Base-by-base conservation (phyloP, 2,888 invertebrate species). In the Rapana venosa region DNA sequence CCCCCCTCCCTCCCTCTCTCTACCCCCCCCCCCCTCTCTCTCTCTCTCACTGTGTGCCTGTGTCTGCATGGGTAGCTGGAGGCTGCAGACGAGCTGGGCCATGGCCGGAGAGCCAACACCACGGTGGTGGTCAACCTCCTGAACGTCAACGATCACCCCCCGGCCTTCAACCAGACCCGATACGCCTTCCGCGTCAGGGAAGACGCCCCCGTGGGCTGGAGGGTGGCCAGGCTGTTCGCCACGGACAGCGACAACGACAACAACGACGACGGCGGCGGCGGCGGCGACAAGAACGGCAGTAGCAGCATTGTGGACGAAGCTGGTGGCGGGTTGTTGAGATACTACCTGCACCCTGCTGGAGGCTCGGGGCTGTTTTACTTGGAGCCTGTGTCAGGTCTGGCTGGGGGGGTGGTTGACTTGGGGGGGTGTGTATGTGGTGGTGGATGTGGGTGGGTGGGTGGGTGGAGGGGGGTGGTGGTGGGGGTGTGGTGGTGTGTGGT, bases 211-310 rank as follows among this genome's bases (percentile, higher is more conserved):
- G n/a, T 84, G 0, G 89, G 89, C n/a, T 22, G 56, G 30, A n/a
- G 88, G 30, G 91, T 94, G 0, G 93, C 93, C 35, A 83, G 35
- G 8, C 90, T 94, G 22, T 84, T 79, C n/a, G 93, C 93, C 56
- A 81, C 85, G 15, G 93, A 94, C 85, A 83, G 26, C 20, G 94
- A 94, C 83, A 79, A 84, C 35, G 74, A 83, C 77, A 85, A 88
- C 56, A 91, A 90, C 86, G 77, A 88, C 26, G 35, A 36, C 17
- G 22, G 30, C 84, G 32, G 32, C 77, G 77, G 13, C 26, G 32
- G 32, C 13, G 74, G 11, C 4, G 2, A 88, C 56, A 91, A 90
- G 83, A 74, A 88, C 47, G 32, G 22, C 36, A 56, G 30, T 47
- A 79, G 32, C 77, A 32, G 13, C 26, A 79, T 17, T 13, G 74